Evolutionary conservation across 2,888 invertebrate genomes (phyloP).

Genomic region (Hybos culiciformis): DNA sequence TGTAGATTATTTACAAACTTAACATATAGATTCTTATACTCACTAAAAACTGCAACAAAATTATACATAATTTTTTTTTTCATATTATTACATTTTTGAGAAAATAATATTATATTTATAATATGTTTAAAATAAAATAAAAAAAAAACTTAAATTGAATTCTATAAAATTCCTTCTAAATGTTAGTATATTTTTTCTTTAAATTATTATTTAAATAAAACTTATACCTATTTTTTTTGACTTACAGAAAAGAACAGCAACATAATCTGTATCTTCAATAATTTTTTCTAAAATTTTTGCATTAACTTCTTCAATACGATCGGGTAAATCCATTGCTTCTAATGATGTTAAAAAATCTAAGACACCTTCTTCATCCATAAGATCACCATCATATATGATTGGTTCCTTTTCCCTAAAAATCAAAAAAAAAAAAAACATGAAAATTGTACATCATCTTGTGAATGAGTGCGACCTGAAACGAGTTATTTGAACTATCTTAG

Average conservation of each 20-base stretch:
- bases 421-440: not conserved
- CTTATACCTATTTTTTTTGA: constrained; percentile 29
- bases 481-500: too few species aligned
- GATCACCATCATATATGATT: constrained; percentile 91
- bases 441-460: too few species aligned
- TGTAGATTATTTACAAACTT: too few species aligned
- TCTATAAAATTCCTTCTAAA: constrained; percentile 8
- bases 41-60: not conserved
- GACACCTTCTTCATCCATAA: constrained; percentile 89
- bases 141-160: constrained; percentile 3
- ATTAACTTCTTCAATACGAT: constrained; percentile 91
- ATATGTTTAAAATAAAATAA: constrained; percentile 5
- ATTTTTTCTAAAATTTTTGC: constrained; percentile 78
- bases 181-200: not conserved
- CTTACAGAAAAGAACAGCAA: constrained; percentile 91
- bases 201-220: not conserved
- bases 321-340: constrained; percentile 89
- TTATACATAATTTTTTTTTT: constrained; percentile 1
- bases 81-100: not conserved
- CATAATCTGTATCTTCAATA: constrained; percentile 81
- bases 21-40: too few species aligned
- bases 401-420: constrained; percentile 74
- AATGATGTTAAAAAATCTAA: constrained; percentile 86
- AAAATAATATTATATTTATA: not conserved
- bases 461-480: too few species aligned